phyloP scores from a whole-genome alignment of 2,888 invertebrate genomes.

The Oasisia sp. region DNA sequence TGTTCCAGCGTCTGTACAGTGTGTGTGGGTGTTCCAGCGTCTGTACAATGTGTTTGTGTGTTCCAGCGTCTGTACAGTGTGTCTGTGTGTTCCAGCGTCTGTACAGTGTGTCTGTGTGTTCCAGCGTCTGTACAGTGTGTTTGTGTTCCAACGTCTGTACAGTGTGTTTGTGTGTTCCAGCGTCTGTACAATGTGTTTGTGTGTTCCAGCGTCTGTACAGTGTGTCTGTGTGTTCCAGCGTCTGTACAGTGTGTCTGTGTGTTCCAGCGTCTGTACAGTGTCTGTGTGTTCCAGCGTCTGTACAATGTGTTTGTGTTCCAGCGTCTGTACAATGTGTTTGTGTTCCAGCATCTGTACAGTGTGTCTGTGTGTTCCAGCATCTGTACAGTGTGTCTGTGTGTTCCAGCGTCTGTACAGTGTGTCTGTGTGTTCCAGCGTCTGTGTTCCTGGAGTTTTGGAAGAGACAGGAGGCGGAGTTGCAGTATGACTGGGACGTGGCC shows the following conservation, averaged over 20 bases:
- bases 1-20: no score
- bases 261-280: conserved; percentile 76
- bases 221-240: conserved; percentile 70
- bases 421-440: conserved; percentile 74
- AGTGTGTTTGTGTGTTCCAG: conserved; percentile 67
- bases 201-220: no score
- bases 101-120: conserved; percentile 65
- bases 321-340: no score
- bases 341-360: no score
- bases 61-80: no score
- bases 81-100: conserved; percentile 74
- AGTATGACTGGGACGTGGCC: conserved; percentile 97
- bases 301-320: conserved; percentile 67
- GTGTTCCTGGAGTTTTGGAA: conserved; percentile 96
- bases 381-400: conserved; percentile 68
- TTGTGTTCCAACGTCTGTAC: no score
- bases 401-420: conserved; percentile 77
- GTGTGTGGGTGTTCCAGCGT: conserved; percentile 72
- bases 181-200: no score
- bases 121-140: conserved; percentile 87
- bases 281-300: conserved; percentile 75
- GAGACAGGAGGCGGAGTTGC: conserved; percentile 87
- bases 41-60: no score
- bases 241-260: conserved; percentile 70
- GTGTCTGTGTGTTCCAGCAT: conserved; percentile 72